phyloP scores from a whole-genome alignment of 1,140 invertebrate species.

The Vanessa atalanta region DNA sequence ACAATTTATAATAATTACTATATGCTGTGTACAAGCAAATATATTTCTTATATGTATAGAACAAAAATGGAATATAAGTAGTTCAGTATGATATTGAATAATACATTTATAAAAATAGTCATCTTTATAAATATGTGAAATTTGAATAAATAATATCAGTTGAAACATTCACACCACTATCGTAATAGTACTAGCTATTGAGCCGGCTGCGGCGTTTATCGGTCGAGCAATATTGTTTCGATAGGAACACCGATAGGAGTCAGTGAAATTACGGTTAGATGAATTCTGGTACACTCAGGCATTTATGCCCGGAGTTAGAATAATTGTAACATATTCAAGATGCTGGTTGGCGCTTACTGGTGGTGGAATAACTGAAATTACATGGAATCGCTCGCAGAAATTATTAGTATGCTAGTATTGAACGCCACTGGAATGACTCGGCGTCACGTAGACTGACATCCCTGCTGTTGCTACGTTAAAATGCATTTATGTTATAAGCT shows the following conservation, averaged over 20 bases:
- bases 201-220: slow-evolving; percentile 39
- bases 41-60: too few species aligned
- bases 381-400: slow-evolving; percentile 67
- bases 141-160: slow-evolving; percentile 22
- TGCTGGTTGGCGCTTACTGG: slow-evolving; percentile 67
- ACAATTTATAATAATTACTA: too few species aligned
- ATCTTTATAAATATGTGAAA: background rate
- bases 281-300: slow-evolving; percentile 47
- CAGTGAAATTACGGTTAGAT: slow-evolving; percentile 36
- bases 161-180: slow-evolving; percentile 25
- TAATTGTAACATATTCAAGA: slow-evolving; percentile 75
- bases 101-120: background rate
- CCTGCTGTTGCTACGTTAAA: slow-evolving; percentile 60
- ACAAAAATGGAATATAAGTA: too few species aligned
- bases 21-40: too few species aligned
- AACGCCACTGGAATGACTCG: slow-evolving; percentile 73
- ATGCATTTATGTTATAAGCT: slow-evolving; percentile 62
- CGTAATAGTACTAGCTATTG: slow-evolving; percentile 23
- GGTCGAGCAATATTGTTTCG: slow-evolving; percentile 41
- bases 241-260: slow-evolving; percentile 35
- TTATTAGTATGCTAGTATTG: slow-evolving; percentile 75
- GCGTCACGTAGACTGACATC: slow-evolving; percentile 62
- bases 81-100: background rate
- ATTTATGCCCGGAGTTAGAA: slow-evolving; percentile 49
- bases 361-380: slow-evolving; percentile 69